These are phyloP conservation scores for Clarias gariepinus DNA, from an alignment of 2,113 vertebrate species.

Conservation along the genomic window DNA sequence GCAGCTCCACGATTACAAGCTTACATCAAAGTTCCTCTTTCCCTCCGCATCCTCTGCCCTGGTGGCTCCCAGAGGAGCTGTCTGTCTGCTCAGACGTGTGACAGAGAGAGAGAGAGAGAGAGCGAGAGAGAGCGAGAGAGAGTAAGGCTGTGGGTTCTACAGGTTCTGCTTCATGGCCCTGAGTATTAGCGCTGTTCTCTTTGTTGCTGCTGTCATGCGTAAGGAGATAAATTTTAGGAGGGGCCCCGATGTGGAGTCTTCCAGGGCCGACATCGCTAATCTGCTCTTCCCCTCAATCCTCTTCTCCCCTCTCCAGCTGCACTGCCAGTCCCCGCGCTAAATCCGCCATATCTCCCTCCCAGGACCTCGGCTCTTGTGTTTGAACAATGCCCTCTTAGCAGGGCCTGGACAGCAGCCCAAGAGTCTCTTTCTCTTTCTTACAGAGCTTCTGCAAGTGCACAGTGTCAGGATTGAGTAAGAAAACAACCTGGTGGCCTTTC, in stretches of 20 bases:
- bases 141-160: conserved; percentile 54
- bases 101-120: conserved; percentile 42
- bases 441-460: conserved; percentile 9
- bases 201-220: conserved; percentile 62
- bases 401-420: conserved; percentile 58
- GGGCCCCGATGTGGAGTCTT: conserved; percentile 53
- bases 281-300: conserved; percentile 60
- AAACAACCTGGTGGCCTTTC: conserved; percentile 42
- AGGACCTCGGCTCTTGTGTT: conserved; percentile 60
- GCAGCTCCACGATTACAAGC: conserved; percentile 57
- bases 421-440: conserved; percentile 16
- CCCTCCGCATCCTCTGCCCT: conserved; percentile 54
- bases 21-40: conserved; percentile 62
- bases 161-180: conserved; percentile 62
- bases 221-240: conserved; percentile 62
- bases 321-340: conserved; percentile 57
- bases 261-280: conserved; percentile 59
- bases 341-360: conserved; percentile 63
- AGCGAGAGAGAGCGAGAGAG: conserved; percentile 39
- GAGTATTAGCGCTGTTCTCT: conserved; percentile 63
- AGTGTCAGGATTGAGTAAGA: conserved; percentile 10
- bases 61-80: conserved; percentile 55
- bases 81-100: conserved; percentile 58
- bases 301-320: conserved; percentile 55
- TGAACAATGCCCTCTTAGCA: conserved; percentile 62